These are phyloP conservation scores for Cathartes aura DNA, from an alignment of 2,113 vertebrate genomes.

Conservation along the genomic window DNA sequence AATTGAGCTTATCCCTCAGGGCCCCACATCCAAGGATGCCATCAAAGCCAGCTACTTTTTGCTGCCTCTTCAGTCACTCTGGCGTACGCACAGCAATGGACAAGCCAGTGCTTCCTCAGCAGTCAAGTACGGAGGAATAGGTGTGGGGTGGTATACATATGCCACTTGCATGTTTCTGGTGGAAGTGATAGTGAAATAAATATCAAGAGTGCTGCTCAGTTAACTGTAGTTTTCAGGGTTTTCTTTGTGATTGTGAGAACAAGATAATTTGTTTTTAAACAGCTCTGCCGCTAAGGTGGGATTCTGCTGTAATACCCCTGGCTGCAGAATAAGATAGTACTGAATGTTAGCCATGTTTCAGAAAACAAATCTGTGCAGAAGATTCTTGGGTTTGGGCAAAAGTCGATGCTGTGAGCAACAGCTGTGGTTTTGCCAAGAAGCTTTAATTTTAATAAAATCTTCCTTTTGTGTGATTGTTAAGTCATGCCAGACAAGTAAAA, in stretches of 20 bases:
- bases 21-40: no score
- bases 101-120: background rate
- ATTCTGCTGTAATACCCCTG: background rate
- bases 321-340: background rate
- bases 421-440: background rate
- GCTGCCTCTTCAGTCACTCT: background rate
- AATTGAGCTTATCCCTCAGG: background rate
- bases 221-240: background rate
- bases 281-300: background rate
- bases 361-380: background rate
- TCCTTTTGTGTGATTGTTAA: background rate
- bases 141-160: fast-evolving
- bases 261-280: background rate
- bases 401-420: background rate
- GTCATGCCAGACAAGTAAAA: background rate
- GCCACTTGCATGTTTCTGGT: background rate
- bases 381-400: background rate
- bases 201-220: background rate
- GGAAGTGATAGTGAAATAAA: background rate
- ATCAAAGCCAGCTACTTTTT: background rate
- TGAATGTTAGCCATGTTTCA: background rate
- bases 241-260: background rate
- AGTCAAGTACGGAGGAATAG: fast-evolving
- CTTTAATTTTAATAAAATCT: background rate
- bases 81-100: fast-evolving